phyloP scores from a whole-genome alignment of 2,797 vertebrate genomes.

The Peromyscus nudipes region DNA sequence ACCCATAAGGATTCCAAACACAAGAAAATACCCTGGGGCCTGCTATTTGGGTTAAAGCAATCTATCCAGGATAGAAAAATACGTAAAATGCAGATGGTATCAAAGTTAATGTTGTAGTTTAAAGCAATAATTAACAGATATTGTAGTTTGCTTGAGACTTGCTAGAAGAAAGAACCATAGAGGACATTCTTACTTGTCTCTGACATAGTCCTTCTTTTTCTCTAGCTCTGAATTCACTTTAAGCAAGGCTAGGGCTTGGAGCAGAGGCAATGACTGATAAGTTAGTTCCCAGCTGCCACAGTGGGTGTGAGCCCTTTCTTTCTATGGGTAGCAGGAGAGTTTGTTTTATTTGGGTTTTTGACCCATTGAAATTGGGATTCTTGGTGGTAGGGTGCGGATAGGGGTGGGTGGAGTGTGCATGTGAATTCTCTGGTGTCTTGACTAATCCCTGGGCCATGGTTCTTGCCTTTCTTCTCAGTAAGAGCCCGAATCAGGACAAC shows the following conservation, averaged over 20 bases:
- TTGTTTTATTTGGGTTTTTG: not conserved
- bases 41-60: conserved; percentile 48
- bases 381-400: not conserved
- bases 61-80: conserved; percentile 50
- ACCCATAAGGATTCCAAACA: conserved; percentile 77
- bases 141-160: conserved; percentile 43
- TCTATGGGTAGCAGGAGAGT: not conserved
- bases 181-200: not conserved
- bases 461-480: not conserved
- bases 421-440: not conserved
- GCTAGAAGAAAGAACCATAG: not conserved
- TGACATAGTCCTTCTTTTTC: conserved; percentile 30
- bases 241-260: not conserved
- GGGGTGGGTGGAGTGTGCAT: too few relatives aligned
- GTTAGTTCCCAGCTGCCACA: not conserved
- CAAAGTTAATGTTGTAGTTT: conserved; percentile 62
- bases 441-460: not conserved
- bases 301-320: not conserved
- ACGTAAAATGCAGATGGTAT: conserved; percentile 41
- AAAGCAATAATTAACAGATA: conserved; percentile 43
- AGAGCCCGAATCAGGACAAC: not conserved
- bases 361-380: not conserved
- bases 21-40: conserved; percentile 78
- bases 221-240: conserved; percentile 25
- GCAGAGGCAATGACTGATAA: not conserved